Base-by-base conservation (phyloP, 2,113 vertebrate species). In the Muntiacus reevesi region DNA sequence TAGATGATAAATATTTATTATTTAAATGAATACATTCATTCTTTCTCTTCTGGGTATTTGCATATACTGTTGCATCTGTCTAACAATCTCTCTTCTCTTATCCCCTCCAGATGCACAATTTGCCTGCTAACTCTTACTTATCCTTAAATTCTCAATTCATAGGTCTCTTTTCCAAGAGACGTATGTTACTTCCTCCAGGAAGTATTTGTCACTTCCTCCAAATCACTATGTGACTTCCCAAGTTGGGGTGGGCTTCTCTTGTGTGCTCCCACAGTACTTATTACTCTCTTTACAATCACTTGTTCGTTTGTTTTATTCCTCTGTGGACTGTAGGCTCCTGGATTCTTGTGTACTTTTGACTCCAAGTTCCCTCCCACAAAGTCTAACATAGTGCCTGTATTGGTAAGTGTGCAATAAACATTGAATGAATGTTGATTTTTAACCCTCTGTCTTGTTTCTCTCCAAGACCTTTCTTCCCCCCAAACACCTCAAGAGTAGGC, bases 371-470 rank as follows among this genome's bases (percentile, higher is more conserved):
- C 12, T 43, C 52, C 78, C 4, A 76, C 1, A 0, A 45, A 67
- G 33, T 76, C 54, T n/a, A 13, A 79, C 5, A 16, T 7, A 11
- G 23, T 54, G 40, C 33, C 23, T 43, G 8, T 2, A 40, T 47
- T 47, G 16, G 84, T 64, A 27, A 71, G 7, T 28, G 7, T 64
- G 43, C 11, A 54, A 6, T 25, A 85, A 19, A 43, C 50, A 27
- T 27, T 92, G 64, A 62, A n/a, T 79, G 43, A 55, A 19, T 27
- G 78, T 19, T 54, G 40, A 54, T 60, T 76, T 96, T 89, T 55
- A 50, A 50, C 8, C 17, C 45, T 52, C 4, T 62, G 7, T 43
- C 76, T 86, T 47, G 62, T 33, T 85, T 81, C 30, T 91, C 50
- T 40, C 25, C 9, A 74, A 74, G 36, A 74, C 36, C 67, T 74